Percentiles rank a stretch among this genome's conserved stretches.
phyloP scores from a whole-genome alignment of 1,140 invertebrate species.

The Oscheius sp. region DNA sequence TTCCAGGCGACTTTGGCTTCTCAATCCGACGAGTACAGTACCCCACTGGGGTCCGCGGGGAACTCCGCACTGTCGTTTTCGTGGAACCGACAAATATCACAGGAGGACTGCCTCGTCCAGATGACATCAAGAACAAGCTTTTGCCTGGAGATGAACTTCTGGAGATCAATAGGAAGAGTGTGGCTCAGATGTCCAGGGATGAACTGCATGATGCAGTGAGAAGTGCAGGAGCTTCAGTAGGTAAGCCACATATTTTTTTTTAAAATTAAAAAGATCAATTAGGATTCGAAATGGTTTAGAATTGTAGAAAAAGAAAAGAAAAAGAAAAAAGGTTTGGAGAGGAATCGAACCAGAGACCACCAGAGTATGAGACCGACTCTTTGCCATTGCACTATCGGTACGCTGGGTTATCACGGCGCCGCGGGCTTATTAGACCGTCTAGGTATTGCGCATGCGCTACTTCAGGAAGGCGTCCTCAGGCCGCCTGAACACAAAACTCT shows the following conservation, averaged over 20 bases:
- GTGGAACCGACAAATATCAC: slow-evolving; percentile 83
- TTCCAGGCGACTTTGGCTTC: slow-evolving; percentile 83
- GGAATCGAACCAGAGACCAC: too few species aligned
- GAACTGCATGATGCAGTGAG: slow-evolving; percentile 89
- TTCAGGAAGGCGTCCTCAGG: too few species aligned
- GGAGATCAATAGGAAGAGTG: slow-evolving; percentile 68
- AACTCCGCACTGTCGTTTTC: slow-evolving; percentile 75
- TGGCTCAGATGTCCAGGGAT: slow-evolving; percentile 80
- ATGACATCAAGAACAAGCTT: slow-evolving; percentile 72
- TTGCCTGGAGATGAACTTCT: slow-evolving; percentile 82
- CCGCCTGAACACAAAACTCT: too few species aligned
- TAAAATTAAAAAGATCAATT: not conserved
- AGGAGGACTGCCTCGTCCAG: slow-evolving; percentile 65
- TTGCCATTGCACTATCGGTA: too few species aligned
- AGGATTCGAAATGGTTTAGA: too few species aligned
- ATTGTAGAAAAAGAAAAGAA: too few species aligned
- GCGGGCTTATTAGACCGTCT: too few species aligned
- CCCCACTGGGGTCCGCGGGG: slow-evolving; percentile 61
- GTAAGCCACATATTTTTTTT: slow-evolving; percentile 44
- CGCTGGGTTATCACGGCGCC: too few species aligned
- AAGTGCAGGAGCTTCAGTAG: slow-evolving; percentile 78
- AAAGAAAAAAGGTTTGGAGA: too few species aligned
- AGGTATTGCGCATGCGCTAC: too few species aligned
- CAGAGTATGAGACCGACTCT: too few species aligned
- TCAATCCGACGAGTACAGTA: slow-evolving; percentile 80